A percentile compares a stretch with the other conserved stretches of the same genome.
Evolutionary conservation across 2,113 vertebrate genomes (phyloP).

Genomic region (Plecturocebus donacophilus): DNA sequence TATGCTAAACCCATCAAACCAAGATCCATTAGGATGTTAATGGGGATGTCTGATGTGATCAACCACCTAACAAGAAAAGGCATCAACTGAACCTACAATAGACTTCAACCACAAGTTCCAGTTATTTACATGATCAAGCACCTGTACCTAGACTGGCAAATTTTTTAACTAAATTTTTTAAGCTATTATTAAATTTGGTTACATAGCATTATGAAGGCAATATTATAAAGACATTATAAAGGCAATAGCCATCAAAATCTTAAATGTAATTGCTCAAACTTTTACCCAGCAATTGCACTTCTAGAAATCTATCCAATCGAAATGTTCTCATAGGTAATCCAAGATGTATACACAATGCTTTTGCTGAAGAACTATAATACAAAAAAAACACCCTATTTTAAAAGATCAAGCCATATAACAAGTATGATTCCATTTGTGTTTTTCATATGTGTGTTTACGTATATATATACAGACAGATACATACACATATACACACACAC

Average conservation of each 20-base stretch:
- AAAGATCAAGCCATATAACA: background rate
- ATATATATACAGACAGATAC: rapidly evolving
- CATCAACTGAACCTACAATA: background rate
- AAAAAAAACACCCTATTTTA: background rate
- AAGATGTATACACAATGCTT: constrained; percentile 10
- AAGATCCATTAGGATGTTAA: background rate
- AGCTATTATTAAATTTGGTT: constrained; percentile 44
- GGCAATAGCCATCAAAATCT: background rate
- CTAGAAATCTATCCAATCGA: constrained; percentile 24
- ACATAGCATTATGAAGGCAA: constrained; percentile 5
- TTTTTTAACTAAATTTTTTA: constrained; percentile 26
- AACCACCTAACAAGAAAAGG: background rate
- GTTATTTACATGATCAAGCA: background rate
- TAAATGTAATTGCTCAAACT: constrained; percentile 33
- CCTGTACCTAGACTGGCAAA: background rate
- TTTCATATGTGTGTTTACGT: too few species aligned
- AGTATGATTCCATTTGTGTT: background rate
- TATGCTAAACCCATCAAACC: background rate
- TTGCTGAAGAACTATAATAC: background rate
- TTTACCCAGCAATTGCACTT: constrained; percentile 17
- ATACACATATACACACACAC: too few species aligned
- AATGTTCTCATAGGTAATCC: background rate
- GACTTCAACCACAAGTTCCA: constrained; percentile 36
- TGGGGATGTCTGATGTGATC: background rate
- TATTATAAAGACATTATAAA: constrained; percentile 2